Percentiles rank a stretch among this genome's conserved stretches.
Conservation (phyloP, 2,888 invertebrate genomes). For the Scaeva pyrastri region DNA sequence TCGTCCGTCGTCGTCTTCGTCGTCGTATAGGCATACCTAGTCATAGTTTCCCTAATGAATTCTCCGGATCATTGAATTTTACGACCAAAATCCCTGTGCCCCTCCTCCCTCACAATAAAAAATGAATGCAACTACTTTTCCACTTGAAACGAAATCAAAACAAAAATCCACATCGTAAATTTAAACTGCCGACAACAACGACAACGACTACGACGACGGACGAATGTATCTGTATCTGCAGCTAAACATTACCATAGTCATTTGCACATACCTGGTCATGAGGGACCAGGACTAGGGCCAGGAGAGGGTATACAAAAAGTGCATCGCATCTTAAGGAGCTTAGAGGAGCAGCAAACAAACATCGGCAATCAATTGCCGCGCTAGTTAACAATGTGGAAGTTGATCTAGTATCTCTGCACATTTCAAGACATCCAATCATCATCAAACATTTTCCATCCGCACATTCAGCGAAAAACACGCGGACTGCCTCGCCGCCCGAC, state of each 20-base stretch:
- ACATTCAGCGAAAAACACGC: not conserved
- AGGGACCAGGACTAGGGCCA: no score
- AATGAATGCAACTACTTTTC: slow-evolving; percentile 42
- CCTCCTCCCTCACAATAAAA: not conserved
- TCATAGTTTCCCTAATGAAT: slow-evolving; percentile 63
- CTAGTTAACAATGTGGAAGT: slow-evolving; percentile 76
- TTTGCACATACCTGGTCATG: slow-evolving; percentile 51
- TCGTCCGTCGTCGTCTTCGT: slow-evolving; percentile 19
- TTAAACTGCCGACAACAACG: slow-evolving; percentile 31
- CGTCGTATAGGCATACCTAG: no score
- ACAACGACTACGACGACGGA: not conserved
- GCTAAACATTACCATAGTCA: slow-evolving; percentile 56
- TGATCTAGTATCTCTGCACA: slow-evolving; percentile 73
- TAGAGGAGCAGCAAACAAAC: slow-evolving; percentile 24
- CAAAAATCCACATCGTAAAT: slow-evolving; percentile 72
- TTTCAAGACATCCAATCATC: slow-evolving; percentile 75
- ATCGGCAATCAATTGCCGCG: slow-evolving; percentile 73
- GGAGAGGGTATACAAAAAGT: not conserved
- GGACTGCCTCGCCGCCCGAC: not conserved
- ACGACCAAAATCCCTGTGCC: slow-evolving; percentile 47
- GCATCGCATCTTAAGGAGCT: slow-evolving; percentile 39
- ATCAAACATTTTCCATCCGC: slow-evolving; percentile 72
- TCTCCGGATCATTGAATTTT: slow-evolving; percentile 74
- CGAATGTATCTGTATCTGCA: not conserved
- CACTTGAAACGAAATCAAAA: slow-evolving; percentile 74